Base-by-base conservation (phyloP, 2,797 vertebrate genomes). In the Sylvia borin region DNA sequence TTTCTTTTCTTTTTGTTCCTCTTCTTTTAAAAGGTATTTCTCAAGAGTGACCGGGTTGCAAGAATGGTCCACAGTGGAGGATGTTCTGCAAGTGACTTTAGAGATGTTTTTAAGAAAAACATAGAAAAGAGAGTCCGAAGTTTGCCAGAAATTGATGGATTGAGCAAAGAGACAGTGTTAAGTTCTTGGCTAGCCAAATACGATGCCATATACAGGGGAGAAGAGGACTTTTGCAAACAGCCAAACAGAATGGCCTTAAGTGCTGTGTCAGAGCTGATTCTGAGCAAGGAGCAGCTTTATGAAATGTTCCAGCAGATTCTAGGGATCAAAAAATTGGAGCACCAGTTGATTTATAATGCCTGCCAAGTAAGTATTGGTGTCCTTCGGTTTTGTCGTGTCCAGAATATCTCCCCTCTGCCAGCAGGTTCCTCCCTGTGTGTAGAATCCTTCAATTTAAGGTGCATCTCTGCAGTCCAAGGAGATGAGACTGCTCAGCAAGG, bases 301-400 rank as follows among this genome's bases (percentile, higher is more conserved):
- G 99, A 99, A 97, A 99, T 99, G 98, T 99, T 99, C 94, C 99
- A 99, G 86, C 98, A 98, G 97, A 99, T 99, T 92, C 97, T 99
- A 79, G 98, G 98, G 14, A 98, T 99, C 94, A 99, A 99, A 96
- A 99, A 99, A 83, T 97, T 99, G 86, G 99, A 99, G 61, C 99
- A 99, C 75, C 99, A 99, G 87, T 97, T 99, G 70, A 98, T 99
- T 74, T 99, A 99, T 95, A 99, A 99, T 94, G 98, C 98, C 61
- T 99, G 98, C 85, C 99, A 99, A 97, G 99, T 99, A 96, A 97
- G 98, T 95, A 95, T 85, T 93, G 70, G 13, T 86, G 31, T 87
- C 17, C 12, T n/a, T 93, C 0, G 0, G 4, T 95, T 95, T 25
- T 80, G 5, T 95, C 53, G 45, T 60, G 45, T 90, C 84, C 45